phyloP scores from a whole-genome alignment of 2,797 vertebrate species.

The Heterohyrax brucei region DNA sequence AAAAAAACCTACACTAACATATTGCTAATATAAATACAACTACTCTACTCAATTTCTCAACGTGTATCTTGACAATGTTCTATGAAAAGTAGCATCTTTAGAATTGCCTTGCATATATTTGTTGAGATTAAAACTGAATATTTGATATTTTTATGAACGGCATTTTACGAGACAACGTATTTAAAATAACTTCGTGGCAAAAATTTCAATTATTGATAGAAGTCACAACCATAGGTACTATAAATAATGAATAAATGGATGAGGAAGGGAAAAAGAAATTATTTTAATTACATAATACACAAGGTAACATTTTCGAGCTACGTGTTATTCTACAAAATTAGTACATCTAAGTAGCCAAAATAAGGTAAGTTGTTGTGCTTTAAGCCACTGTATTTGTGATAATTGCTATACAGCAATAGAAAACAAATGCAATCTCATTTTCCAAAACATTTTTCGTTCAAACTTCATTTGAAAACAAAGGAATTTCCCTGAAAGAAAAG shows the following conservation, averaged over 20 bases:
- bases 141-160: conserved; percentile 37
- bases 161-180: background rate
- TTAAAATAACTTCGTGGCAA: background rate
- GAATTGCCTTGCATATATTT: background rate
- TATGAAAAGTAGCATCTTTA: background rate
- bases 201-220: background rate
- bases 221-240: background rate
- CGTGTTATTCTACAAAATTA: background rate
- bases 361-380: background rate
- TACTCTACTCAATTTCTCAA: background rate
- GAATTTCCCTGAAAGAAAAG: background rate
- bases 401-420: background rate
- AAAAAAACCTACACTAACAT: background rate
- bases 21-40: background rate
- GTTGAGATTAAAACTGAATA: conserved; percentile 36
- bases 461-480: conserved; percentile 11
- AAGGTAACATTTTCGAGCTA: background rate
- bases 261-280: background rate
- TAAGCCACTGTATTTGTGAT: conserved; percentile 9
- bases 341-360: background rate
- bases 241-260: background rate
- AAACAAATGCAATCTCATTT: background rate
- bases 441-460: conserved; percentile 34
- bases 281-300: background rate
- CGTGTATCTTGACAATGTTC: background rate